A percentile compares a stretch with the other conserved stretches of the same genome.
phyloP scores from a whole-genome alignment of 1,140 invertebrate genomes.

The Adoxophyes honmai region DNA sequence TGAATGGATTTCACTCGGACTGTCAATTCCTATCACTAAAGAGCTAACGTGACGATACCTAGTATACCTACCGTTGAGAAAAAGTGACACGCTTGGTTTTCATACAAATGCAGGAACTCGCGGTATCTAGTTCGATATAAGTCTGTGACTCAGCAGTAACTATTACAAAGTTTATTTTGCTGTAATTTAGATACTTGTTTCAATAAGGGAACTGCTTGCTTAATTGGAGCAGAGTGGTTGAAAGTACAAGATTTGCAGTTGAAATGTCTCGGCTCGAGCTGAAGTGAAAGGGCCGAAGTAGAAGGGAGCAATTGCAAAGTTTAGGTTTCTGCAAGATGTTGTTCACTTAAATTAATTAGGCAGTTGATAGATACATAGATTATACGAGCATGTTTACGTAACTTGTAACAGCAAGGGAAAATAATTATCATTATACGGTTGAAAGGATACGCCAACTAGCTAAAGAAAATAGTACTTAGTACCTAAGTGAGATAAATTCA shows the following conservation, averaged over 20 bases:
- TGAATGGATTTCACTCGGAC: too few relatives aligned
- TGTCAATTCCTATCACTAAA: too few relatives aligned
- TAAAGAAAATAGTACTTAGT: too few relatives aligned
- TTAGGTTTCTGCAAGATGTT: not conserved
- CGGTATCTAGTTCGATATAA: too few relatives aligned
- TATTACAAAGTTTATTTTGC: conserved; percentile 11
- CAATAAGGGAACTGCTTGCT: conserved; percentile 18
- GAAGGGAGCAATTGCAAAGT: not conserved
- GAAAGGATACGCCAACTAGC: not conserved
- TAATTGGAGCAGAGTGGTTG: conserved; percentile 24
- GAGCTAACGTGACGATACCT: too few relatives aligned
- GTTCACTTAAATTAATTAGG: not conserved
- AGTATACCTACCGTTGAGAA: too few relatives aligned
- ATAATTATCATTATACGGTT: not conserved
- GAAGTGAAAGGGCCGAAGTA: conserved; percentile 19
- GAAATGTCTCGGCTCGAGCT: not conserved
- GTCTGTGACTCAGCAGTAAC: not conserved
- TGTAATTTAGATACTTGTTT: conserved; percentile 15
- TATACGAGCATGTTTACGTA: too few relatives aligned
- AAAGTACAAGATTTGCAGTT: conserved; percentile 17
- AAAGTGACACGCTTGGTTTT: too few relatives aligned
- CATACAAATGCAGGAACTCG: too few relatives aligned
- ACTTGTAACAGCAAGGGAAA: too few relatives aligned
- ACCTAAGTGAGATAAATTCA: too few relatives aligned
- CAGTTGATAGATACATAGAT: too few relatives aligned